A percentile compares a stretch with the other conserved stretches of the same genome.
These are phyloP conservation scores for Megathymus violae DNA, from an alignment of 1,140 invertebrate genomes.

Conservation along the genomic window DNA sequence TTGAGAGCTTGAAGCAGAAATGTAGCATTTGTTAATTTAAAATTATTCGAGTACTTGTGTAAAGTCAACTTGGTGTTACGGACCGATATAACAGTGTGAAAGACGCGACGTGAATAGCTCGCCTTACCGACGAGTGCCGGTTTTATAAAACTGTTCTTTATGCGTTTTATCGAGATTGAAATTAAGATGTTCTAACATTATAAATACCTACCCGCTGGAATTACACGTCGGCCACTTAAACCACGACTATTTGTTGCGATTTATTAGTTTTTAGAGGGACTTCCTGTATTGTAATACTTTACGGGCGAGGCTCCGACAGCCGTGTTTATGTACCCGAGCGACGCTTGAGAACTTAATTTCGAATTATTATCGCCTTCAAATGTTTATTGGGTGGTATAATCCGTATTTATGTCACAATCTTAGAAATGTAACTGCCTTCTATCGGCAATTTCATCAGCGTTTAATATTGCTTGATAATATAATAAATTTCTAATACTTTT, in stretches of 20 bases:
- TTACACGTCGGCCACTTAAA: constrained; percentile 33
- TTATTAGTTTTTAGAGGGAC: constrained; percentile 42
- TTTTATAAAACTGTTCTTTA: constrained; percentile 65
- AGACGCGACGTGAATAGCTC: constrained; percentile 35
- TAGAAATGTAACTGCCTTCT: background rate
- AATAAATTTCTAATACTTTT: background rate
- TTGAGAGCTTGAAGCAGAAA: too few species aligned
- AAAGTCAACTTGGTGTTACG: too few species aligned
- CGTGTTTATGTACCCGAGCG: constrained; percentile 33
- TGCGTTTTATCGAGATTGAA: constrained; percentile 67
- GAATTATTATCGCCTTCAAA: constrained; percentile 23
- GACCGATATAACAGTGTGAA: background rate
- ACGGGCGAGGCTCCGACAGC: constrained; percentile 9
- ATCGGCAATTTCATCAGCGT: background rate
- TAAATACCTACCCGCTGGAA: constrained; percentile 36
- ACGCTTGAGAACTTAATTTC: constrained; percentile 21
- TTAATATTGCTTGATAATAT: background rate
- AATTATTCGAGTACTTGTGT: too few species aligned
- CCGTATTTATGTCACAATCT: constrained; percentile 26
- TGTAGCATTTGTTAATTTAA: too few species aligned
- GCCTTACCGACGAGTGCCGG: constrained; percentile 46
- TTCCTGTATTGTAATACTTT: constrained; percentile 43
- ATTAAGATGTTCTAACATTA: constrained; percentile 66
- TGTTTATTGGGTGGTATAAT: constrained; percentile 20
- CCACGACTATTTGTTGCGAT: constrained; percentile 33